Conservation (phyloP, 2,888 invertebrate genomes). For the Petrophora chlorosata region DNA sequence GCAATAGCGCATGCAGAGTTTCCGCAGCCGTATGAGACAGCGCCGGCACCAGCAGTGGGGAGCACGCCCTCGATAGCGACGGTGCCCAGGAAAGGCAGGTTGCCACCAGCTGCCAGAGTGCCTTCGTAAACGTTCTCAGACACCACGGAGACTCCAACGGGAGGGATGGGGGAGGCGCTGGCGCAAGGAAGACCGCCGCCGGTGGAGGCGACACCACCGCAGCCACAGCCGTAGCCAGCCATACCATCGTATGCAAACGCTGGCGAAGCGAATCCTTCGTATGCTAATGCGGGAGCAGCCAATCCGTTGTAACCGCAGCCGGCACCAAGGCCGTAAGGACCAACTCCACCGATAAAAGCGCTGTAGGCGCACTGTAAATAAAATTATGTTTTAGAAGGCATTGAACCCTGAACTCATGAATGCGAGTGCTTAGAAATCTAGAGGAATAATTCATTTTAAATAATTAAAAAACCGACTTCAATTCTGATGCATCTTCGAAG, state of each 20-base stretch:
- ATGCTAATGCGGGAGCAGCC: background rate
- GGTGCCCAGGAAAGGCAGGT: conserved; percentile 43
- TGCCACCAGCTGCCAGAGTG: conserved; percentile 25
- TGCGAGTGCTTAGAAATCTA: no score
- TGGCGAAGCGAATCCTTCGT: conserved; percentile 1
- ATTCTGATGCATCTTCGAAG: no score
- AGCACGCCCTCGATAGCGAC: conserved; percentile 45
- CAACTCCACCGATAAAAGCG: conserved; percentile 28
- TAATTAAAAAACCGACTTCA: no score
- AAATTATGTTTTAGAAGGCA: background rate
- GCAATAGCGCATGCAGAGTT: conserved; percentile 20
- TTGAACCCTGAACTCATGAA: no score
- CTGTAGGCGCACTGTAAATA: conserved; percentile 19
- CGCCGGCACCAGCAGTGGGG: conserved; percentile 42
- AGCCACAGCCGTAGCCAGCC: conserved; percentile 5
- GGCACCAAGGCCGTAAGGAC: conserved; percentile 41
- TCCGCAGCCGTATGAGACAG: conserved; percentile 33
- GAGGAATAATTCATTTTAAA: no score
- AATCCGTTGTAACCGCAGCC: conserved; percentile 35
- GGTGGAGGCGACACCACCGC: conserved; percentile 9
- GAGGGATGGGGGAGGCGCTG: conserved; percentile 35
- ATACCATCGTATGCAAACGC: background rate
- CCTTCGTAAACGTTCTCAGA: conserved; percentile 23
- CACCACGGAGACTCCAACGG: conserved; percentile 33
- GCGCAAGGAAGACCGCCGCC: conserved; percentile 26